These are phyloP conservation scores for Psophia crepitans DNA, from an alignment of 2,113 vertebrate species.

Conservation along the genomic window DNA sequence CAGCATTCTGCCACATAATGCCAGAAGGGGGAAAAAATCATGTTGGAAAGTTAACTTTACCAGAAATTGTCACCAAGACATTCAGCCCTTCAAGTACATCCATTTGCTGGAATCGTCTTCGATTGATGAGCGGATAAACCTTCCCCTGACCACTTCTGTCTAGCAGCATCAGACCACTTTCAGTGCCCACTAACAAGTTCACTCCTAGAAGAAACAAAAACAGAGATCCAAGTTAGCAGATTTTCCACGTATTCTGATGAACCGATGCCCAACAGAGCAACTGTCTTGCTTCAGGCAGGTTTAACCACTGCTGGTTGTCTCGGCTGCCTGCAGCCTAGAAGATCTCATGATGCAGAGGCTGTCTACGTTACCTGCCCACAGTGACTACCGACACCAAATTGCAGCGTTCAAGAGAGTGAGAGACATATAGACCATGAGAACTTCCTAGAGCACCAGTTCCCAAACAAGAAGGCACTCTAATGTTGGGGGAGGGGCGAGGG, in stretches of 20 bases:
- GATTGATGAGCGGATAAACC: constrained; percentile 94
- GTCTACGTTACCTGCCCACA: background rate
- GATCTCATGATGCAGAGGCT: background rate
- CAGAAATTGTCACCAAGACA: constrained; percentile 97
- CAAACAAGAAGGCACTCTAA: background rate
- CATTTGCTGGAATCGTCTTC: constrained; percentile 97
- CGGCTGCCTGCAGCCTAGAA: background rate
- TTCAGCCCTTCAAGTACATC: constrained; percentile 97
- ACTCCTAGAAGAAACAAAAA: constrained; percentile 79
- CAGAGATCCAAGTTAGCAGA: background rate
- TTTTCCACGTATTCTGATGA: background rate
- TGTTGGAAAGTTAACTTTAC: constrained; percentile 64
- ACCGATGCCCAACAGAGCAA: background rate
- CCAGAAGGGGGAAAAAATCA: background rate
- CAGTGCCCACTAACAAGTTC: constrained; percentile 95
- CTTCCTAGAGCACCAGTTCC: background rate
- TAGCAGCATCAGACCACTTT: constrained; percentile 96
- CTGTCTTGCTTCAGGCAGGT: background rate
- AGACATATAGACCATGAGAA: background rate
- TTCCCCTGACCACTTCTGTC: constrained; percentile 98
- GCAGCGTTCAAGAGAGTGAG: background rate
- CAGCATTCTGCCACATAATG: background rate
- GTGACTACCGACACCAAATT: background rate
- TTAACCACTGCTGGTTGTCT: background rate
- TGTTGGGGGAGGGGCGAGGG: background rate